These are phyloP conservation scores for Onychorhynchus coronatus DNA, from an alignment of 2,113 vertebrate species.

Conservation along the genomic window DNA sequence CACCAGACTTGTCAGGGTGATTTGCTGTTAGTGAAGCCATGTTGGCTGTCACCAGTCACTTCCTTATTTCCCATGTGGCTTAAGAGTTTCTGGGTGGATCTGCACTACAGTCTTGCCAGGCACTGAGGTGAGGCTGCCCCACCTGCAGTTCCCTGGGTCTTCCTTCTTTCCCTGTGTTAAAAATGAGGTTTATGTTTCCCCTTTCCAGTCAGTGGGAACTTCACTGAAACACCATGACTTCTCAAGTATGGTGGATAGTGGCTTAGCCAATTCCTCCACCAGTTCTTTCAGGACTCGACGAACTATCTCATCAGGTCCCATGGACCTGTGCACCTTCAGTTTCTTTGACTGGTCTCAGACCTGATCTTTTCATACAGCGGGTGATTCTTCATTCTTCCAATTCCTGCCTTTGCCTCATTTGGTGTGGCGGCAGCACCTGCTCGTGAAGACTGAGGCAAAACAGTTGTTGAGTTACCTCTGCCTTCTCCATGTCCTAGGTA, in stretches of 20 bases:
- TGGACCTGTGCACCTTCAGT: not conserved
- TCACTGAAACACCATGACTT: not conserved
- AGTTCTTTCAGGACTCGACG: not conserved
- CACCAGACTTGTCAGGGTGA: too few relatives aligned
- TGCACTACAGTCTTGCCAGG: not conserved
- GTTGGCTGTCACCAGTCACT: too few relatives aligned
- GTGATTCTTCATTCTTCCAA: not conserved
- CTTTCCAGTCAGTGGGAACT: not conserved
- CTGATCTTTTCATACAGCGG: not conserved
- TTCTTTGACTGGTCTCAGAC: not conserved
- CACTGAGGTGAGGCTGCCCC: not conserved
- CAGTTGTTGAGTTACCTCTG: not conserved
- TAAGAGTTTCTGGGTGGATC: too few relatives aligned
- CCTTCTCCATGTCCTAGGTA: not conserved
- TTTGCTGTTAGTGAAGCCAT: too few relatives aligned
- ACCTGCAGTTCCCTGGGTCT: not conserved
- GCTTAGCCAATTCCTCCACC: accelerated
- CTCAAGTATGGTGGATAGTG: too few relatives aligned
- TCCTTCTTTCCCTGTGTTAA: not conserved
- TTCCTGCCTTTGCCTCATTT: not conserved
- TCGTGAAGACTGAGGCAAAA: not conserved
- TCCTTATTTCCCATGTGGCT: too few relatives aligned
- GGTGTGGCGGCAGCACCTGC: not conserved
- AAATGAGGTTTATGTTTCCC: not conserved
- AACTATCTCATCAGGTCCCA: not conserved